A percentile compares a stretch with the other conserved stretches of the same genome.
Evolutionary conservation across 2,113 vertebrate species (phyloP).

Genomic region (Asarcornis scutulata): DNA sequence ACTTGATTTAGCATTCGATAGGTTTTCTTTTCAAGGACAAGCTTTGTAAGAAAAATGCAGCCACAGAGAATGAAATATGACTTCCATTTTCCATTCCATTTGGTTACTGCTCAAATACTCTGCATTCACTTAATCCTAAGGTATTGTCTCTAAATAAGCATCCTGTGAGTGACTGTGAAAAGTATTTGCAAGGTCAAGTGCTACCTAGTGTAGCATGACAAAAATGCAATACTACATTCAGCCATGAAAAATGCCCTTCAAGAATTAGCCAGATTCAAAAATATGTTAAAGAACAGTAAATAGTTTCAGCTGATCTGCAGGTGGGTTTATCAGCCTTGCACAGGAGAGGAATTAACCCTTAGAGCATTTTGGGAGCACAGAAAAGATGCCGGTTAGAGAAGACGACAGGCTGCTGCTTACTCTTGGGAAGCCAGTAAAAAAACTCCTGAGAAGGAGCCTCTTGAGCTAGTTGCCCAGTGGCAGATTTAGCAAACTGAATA

Average conservation of each 20-base stretch:
- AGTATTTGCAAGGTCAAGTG: constrained; percentile 69
- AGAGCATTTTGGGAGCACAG: background rate
- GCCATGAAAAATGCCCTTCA: background rate
- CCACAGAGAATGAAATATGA: constrained; percentile 77
- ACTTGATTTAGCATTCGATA: constrained; percentile 78
- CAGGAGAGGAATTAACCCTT: background rate
- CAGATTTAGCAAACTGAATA: background rate
- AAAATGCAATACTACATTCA: background rate
- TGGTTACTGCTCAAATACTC: constrained; percentile 74
- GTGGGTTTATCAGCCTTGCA: background rate
- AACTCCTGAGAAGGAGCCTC: background rate
- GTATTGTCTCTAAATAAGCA: constrained; percentile 30
- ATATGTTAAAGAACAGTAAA: background rate
- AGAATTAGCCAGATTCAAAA: background rate
- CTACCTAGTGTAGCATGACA: constrained; percentile 9
- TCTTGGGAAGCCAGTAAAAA: background rate
- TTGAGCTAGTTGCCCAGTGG: background rate
- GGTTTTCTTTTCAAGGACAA: constrained; percentile 79
- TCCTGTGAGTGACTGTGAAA: constrained; percentile 21
- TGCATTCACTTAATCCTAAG: constrained; percentile 65
- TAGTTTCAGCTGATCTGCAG: background rate
- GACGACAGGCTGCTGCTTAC: background rate
- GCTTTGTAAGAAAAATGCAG: constrained; percentile 70
- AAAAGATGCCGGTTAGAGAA: background rate
- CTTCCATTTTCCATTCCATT: constrained; percentile 74